phyloP scores from a whole-genome alignment of 2,797 vertebrate species.

The Manis crassicaudata region DNA sequence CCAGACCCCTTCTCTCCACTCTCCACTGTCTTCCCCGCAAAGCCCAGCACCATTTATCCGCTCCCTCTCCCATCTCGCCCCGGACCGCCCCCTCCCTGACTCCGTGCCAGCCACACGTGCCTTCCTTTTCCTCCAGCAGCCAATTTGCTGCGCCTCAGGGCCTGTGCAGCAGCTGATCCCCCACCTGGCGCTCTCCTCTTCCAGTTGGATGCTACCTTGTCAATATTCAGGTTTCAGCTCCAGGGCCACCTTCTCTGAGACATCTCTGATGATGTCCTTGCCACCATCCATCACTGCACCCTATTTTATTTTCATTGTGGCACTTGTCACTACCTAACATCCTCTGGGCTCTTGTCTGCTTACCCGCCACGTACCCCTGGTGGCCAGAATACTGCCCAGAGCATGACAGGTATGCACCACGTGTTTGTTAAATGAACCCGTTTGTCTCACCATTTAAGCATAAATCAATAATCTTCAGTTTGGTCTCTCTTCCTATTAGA shows the following conservation, averaged over 20 bases:
- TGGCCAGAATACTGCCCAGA: background rate
- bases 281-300: background rate
- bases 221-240: background rate
- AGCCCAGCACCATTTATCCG: rapidly evolving
- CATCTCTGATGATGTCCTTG: background rate
- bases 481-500: constrained; percentile 29
- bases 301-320: background rate
- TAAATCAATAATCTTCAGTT: constrained; percentile 28
- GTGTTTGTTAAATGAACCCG: background rate
- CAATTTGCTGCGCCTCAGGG: background rate
- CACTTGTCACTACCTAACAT: background rate
- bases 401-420: background rate
- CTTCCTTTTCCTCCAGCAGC: background rate
- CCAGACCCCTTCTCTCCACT: background rate
- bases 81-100: rapidly evolving
- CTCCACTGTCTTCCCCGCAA: background rate
- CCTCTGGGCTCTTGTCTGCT: background rate
- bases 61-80: background rate
- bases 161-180: background rate
- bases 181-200: background rate
- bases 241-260: background rate
- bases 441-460: background rate
- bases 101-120: background rate
- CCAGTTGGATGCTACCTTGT: background rate
- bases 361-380: rapidly evolving